Conservation (phyloP, 2,113 vertebrate genomes). For the Solenodon paradoxus region DNA sequence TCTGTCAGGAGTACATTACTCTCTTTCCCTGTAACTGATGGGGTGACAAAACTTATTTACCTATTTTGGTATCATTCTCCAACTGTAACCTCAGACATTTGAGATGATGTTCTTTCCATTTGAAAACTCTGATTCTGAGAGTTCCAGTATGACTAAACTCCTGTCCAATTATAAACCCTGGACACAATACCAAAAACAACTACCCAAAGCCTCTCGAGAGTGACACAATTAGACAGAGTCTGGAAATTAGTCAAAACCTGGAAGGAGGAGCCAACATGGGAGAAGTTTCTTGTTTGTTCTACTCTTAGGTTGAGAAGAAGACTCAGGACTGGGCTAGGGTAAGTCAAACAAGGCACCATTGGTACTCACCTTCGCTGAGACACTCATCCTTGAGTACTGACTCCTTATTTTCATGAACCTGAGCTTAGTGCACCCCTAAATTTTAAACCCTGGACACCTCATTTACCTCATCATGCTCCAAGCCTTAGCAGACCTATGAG, state of each 20-base stretch:
- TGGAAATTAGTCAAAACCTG: background rate
- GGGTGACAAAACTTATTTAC: background rate
- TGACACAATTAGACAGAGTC: background rate
- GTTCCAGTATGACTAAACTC: background rate
- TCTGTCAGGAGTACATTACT: background rate
- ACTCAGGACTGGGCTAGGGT: background rate
- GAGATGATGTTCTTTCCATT: background rate
- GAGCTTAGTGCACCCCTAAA: background rate
- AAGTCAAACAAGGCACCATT: background rate
- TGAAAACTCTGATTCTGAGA: background rate
- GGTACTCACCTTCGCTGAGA: background rate
- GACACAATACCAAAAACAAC: background rate
- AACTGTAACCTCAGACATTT: background rate
- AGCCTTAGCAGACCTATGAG: background rate
- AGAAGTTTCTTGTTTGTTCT: background rate
- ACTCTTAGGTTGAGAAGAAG: background rate
- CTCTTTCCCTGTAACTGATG: background rate
- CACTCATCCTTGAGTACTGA: background rate
- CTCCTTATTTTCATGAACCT: background rate
- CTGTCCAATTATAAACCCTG: background rate
- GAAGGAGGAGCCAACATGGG: background rate
- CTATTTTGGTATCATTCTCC: background rate
- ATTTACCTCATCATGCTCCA: background rate
- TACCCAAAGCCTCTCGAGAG: background rate
- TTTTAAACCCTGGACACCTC: background rate